A percentile compares a stretch with the other conserved stretches of the same genome.
Evolutionary conservation across 2,797 vertebrate genomes (phyloP).

Genomic region (Macroramphosus scolopax): DNA sequence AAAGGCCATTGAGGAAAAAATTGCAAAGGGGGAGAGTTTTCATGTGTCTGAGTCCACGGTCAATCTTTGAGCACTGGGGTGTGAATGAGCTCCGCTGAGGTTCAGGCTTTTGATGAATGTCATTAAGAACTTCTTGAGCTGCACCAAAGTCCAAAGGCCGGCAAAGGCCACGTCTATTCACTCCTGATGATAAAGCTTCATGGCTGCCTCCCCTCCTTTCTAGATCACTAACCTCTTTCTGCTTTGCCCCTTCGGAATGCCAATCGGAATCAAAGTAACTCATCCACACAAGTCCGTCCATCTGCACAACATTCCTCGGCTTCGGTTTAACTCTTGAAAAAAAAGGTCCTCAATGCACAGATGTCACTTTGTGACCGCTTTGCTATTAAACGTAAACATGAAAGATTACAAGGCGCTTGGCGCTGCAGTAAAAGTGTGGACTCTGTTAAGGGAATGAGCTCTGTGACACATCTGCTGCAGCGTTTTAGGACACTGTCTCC

Average conservation of each 20-base stretch:
- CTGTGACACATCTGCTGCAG: slow-evolving; percentile 51
- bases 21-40: slow-evolving; percentile 40
- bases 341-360: slow-evolving; percentile 24
- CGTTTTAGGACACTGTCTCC: slow-evolving; percentile 20
- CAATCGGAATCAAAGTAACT: slow-evolving; percentile 11
- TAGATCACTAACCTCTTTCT: slow-evolving; percentile 13
- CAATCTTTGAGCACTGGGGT: slow-evolving; percentile 54
- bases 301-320: slow-evolving; percentile 23
- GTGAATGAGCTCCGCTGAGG: slow-evolving; percentile 65
- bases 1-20: slow-evolving; percentile 46
- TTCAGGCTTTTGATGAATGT: slow-evolving; percentile 52
- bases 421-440: slow-evolving; percentile 44
- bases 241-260: too few species aligned
- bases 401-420: slow-evolving; percentile 37
- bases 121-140: slow-evolving; percentile 55
- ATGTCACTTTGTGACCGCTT: slow-evolving; percentile 30
- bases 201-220: slow-evolving; percentile 20
- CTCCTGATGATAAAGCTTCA: slow-evolving; percentile 26
- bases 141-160: slow-evolving; percentile 47
- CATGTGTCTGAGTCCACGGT: slow-evolving; percentile 50
- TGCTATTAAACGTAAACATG: slow-evolving; percentile 33
- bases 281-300: too few species aligned
- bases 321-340: slow-evolving; percentile 17
- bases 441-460: slow-evolving; percentile 44
- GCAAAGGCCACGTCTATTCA: slow-evolving; percentile 45